These are phyloP conservation scores for Ricordea florida DNA, from an alignment of 92 coral and sea anemone species.

Conservation along the genomic window DNA sequence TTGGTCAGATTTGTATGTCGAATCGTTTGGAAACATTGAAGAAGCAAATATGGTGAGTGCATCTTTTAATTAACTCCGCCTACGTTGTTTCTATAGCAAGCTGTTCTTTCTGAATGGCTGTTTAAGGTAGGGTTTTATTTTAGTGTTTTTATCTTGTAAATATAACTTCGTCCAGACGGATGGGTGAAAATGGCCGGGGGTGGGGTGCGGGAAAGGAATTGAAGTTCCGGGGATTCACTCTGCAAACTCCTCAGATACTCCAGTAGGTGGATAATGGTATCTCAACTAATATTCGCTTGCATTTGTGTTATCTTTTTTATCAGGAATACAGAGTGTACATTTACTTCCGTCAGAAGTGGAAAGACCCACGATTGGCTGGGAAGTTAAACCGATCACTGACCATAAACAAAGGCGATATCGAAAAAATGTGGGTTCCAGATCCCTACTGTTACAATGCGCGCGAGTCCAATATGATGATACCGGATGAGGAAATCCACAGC, in stretches of 20 bases:
- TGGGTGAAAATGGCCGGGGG: too few relatives aligned
- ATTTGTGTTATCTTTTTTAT: neutral
- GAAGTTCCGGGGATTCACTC: too few relatives aligned
- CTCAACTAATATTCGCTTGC: neutral
- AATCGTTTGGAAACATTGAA: slow-evolving; percentile 85
- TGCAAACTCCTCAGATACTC: neutral
- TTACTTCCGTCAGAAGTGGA: slow-evolving; percentile 72
- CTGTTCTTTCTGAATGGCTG: too few relatives aligned
- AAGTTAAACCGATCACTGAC: slow-evolving; percentile 44
- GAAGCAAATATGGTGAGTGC: slow-evolving; percentile 79
- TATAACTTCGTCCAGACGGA: neutral
- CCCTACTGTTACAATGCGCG: slow-evolving; percentile 77
- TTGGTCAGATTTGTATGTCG: slow-evolving; percentile 38
- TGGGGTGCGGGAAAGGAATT: too few relatives aligned
- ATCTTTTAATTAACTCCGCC: neutral
- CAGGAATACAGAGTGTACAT: slow-evolving; percentile 72
- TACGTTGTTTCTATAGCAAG: too few relatives aligned
- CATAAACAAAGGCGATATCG: slow-evolving; percentile 65
- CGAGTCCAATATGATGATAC: slow-evolving; percentile 62
- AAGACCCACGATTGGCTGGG: slow-evolving; percentile 63
- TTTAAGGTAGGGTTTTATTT: too few relatives aligned
- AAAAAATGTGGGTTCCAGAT: slow-evolving; percentile 74
- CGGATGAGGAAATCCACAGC: slow-evolving; percentile 66
- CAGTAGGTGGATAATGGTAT: neutral
- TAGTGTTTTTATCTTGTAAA: neutral